Percentiles rank a stretch among this genome's conserved stretches.
These are phyloP conservation scores for Kryptopterus vitreolus DNA, from an alignment of 2,797 vertebrate species.

Conservation along the genomic window DNA sequence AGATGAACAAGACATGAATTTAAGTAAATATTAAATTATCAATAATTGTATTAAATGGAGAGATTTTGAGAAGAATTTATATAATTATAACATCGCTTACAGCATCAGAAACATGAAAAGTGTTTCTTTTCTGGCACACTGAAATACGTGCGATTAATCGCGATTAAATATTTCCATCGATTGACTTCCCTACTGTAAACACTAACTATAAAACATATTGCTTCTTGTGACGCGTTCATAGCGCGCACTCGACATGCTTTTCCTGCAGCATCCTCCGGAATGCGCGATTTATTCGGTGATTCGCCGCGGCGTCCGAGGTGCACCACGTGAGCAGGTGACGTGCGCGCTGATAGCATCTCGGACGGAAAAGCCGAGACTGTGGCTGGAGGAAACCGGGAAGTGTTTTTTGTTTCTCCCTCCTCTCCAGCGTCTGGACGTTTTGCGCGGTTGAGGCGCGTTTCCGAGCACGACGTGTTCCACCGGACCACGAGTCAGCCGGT, in stretches of 20 bases:
- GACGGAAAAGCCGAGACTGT: slow-evolving; percentile 28
- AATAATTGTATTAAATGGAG: too few species aligned
- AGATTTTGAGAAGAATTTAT: too few species aligned
- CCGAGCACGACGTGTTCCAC: neutral
- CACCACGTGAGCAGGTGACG: slow-evolving; percentile 46
- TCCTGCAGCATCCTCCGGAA: neutral
- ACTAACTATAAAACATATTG: neutral
- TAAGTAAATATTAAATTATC: too few species aligned
- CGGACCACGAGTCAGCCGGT: too few species aligned
- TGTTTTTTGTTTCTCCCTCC: too few species aligned
- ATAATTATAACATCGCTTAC: too few species aligned
- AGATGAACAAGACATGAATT: too few species aligned
- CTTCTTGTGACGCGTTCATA: neutral
- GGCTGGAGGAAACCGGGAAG: neutral
- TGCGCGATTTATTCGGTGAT: slow-evolving; percentile 17
- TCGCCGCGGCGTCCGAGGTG: neutral
- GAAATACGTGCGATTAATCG: too few species aligned
- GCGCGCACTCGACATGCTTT: neutral
- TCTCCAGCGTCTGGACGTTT: neutral
- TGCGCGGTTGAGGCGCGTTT: neutral
- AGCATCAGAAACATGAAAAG: too few species aligned
- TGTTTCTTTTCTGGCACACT: too few species aligned
- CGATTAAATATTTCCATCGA: too few species aligned
- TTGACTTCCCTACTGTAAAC: too few species aligned
- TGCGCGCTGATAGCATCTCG: slow-evolving; percentile 27